phyloP scores from a whole-genome alignment of 2,113 vertebrate genomes.

The Salvelinus sp. region DNA sequence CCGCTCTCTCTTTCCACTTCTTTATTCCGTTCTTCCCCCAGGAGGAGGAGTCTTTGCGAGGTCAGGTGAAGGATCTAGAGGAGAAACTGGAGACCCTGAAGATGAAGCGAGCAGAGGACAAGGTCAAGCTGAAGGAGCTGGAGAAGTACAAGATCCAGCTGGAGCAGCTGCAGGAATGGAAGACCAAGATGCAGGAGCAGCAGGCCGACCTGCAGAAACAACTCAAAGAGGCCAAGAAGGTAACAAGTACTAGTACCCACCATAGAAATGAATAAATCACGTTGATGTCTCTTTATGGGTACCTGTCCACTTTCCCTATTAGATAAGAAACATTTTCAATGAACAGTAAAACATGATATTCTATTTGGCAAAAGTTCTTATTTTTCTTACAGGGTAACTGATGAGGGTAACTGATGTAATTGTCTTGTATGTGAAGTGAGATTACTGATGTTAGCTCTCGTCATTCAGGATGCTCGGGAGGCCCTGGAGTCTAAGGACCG shows the following conservation, averaged over 20 bases:
- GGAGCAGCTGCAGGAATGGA: conserved; percentile 98
- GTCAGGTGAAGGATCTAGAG: conserved; percentile 92
- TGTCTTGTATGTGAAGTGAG: too few relatives aligned
- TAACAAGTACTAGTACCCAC: conserved; percentile 38
- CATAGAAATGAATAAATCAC: too few relatives aligned
- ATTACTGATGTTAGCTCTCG: background rate
- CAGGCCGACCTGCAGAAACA: conserved; percentile 92
- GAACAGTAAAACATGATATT: too few relatives aligned
- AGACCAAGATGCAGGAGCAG: conserved; percentile 97
- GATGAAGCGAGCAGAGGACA: conserved; percentile 92
- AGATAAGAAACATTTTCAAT: background rate
- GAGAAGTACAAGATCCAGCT: conserved; percentile 98
- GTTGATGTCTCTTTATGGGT: background rate
- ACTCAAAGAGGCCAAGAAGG: conserved; percentile 96
- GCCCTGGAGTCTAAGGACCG: conserved; percentile 90
- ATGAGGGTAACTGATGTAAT: too few relatives aligned
- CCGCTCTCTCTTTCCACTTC: background rate
- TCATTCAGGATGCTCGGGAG: conserved; percentile 72
- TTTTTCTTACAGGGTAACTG: too few relatives aligned
- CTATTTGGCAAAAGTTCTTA: too few relatives aligned
- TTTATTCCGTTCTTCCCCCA: conserved; percentile 14
- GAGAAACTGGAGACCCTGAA: conserved; percentile 95
- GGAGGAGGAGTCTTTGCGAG: conserved; percentile 89
- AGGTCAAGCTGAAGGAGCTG: conserved; percentile 93
- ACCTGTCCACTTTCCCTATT: background rate